Conservation (phyloP, 1,140 invertebrate species). For the Pseudomyrmex pallidus region DNA sequence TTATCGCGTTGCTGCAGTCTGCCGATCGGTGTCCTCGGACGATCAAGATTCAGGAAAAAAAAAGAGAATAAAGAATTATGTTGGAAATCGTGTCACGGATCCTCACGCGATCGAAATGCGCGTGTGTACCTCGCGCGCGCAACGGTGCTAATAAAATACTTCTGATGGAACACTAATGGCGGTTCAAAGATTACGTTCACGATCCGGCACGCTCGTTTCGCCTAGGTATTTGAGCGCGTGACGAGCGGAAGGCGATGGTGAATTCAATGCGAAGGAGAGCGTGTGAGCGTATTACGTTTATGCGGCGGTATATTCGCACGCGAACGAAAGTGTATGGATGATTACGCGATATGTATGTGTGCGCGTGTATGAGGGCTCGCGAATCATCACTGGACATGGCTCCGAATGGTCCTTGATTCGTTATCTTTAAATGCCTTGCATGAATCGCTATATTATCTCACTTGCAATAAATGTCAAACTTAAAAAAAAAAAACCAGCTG, state of each 20-base stretch:
- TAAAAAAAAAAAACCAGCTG: neutral
- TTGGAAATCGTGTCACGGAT: conserved; percentile 29
- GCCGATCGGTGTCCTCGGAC: conserved; percentile 20
- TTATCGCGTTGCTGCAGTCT: conserved; percentile 52
- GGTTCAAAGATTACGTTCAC: conserved; percentile 63
- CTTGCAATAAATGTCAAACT: neutral
- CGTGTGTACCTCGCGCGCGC: too few relatives aligned
- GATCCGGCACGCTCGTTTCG: conserved; percentile 58
- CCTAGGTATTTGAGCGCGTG: conserved; percentile 56
- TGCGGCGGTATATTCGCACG: conserved; percentile 32
- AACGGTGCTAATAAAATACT: conserved; percentile 43
- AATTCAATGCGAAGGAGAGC: conserved; percentile 60
- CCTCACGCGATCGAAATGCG: conserved; percentile 53
- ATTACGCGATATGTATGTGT: conserved; percentile 62
- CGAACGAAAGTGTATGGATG: conserved; percentile 30
- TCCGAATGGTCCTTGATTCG: conserved; percentile 49
- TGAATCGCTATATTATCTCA: neutral
- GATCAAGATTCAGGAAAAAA: conserved; percentile 42
- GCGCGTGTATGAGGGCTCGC: conserved; percentile 41
- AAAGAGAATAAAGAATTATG: conserved; percentile 28
- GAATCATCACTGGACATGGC: conserved; percentile 65
- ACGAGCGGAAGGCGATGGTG: conserved; percentile 61
- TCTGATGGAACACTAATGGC: conserved; percentile 59
- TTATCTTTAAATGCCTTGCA: conserved; percentile 36
- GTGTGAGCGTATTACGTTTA: conserved; percentile 48